A percentile compares a stretch with the other conserved stretches of the same genome.
phyloP scores from a whole-genome alignment of 92 coral and sea anemone species.

The Paragorgia papillata region DNA sequence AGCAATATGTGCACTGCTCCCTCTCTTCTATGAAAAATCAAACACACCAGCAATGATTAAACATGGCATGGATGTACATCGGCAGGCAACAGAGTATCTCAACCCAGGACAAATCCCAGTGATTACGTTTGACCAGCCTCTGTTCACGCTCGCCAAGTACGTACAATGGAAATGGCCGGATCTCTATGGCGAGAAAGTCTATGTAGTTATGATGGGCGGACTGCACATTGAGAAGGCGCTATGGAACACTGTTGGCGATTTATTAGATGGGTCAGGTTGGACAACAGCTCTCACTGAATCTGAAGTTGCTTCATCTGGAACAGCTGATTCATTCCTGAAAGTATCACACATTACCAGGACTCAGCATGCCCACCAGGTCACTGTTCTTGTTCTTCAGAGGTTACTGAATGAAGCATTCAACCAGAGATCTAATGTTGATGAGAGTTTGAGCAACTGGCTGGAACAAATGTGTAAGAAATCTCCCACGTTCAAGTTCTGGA shows the following conservation, averaged over 20 bases:
- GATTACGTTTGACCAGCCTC: neutral
- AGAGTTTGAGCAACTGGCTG: too few species aligned
- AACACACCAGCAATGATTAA: too few species aligned
- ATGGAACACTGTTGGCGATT: neutral
- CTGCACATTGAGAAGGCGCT: slow-evolving; percentile 12
- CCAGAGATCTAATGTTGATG: too few species aligned
- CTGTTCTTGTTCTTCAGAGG: too few species aligned
- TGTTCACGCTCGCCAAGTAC: neutral
- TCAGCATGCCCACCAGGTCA: slow-evolving; percentile 34
- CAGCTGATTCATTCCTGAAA: slow-evolving; percentile 43
- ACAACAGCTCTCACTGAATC: neutral
- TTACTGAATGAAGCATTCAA: too few species aligned
- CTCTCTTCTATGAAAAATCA: slow-evolving; percentile 42
- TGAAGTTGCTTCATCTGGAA: slow-evolving; percentile 25
- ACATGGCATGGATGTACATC: too few species aligned
- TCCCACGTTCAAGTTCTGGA: too few species aligned
- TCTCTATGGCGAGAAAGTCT: neutral
- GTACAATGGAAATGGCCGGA: slow-evolving; percentile 18
- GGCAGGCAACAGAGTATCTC: too few species aligned
- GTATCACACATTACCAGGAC: neutral
- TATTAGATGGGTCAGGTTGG: slow-evolving; percentile 4
- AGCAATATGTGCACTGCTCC: slow-evolving; percentile 56
- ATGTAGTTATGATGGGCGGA: slow-evolving; percentile 22
- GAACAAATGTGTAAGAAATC: too few species aligned
- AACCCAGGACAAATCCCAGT: slow-evolving; percentile 26